phyloP scores from a whole-genome alignment of 1,140 invertebrate species.

The Apis florea region DNA sequence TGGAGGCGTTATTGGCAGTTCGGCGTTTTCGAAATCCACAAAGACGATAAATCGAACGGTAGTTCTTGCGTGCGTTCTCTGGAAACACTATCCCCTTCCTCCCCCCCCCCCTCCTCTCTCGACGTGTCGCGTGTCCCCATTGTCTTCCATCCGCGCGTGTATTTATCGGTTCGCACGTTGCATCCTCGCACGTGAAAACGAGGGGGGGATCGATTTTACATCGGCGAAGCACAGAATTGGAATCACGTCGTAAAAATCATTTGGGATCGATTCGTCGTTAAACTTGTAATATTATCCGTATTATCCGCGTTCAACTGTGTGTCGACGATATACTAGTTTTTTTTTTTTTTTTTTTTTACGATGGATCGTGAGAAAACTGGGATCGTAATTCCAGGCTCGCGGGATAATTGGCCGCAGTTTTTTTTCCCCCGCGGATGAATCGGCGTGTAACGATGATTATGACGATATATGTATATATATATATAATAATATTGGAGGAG shows the following conservation, averaged over 20 bases:
- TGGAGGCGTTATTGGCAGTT: constrained; percentile 18
- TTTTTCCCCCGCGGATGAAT: neutral
- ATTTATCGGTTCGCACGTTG: neutral
- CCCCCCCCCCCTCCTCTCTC: neutral
- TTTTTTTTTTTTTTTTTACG: neutral
- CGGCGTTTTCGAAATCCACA: constrained; percentile 29
- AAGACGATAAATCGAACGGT: constrained; percentile 39
- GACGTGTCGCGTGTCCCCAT: neutral
- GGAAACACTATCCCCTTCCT: neutral
- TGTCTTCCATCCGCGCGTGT: neutral
- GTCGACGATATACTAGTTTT: neutral
- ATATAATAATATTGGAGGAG: too few species aligned
- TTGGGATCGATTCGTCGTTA: neutral
- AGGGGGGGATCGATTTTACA: neutral
- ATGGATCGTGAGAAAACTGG: neutral
- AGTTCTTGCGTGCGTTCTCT: constrained; percentile 5
- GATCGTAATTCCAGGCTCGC: neutral
- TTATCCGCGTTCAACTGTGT: neutral
- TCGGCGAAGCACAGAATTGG: neutral
- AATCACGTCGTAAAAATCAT: neutral
- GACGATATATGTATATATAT: too few species aligned
- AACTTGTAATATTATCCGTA: neutral
- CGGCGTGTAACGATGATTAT: neutral
- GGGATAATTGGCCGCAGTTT: neutral
- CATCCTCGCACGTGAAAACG: neutral